Evolutionary conservation across 2,797 vertebrate genomes (phyloP), one percentile per base, ranked within the genome.

Genomic region (Acanthurus tractus): DNA sequence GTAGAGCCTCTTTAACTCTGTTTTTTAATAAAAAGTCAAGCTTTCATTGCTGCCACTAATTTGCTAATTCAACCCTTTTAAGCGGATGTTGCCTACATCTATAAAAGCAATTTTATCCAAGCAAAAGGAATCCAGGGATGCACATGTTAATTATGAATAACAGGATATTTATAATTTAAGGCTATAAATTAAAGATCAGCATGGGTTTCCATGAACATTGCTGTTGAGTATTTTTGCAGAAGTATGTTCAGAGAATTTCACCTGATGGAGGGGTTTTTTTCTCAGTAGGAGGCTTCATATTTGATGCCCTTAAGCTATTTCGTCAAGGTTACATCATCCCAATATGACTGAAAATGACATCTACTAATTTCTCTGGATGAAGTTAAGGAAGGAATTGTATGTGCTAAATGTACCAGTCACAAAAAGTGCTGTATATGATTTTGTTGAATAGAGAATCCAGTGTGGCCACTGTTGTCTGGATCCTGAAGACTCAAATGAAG

Each of bases 271-370:
- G 68, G 58, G 15, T 56, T 17, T 40, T 49, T 86, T 57, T 63
- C 44, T 70, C 53, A 36, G 23, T 3, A 2, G 55, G 64, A 42
- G 13, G 2, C 66, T 50, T 70, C 38, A 15, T 2, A 36, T 74
- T 64, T 74, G 7, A 45, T 1, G 5, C 22, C 1, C 2, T 50
- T 77, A 15, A 11, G 25, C 38, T 42, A 22, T 83, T 84, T 86
- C 73, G 65, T 57, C 29, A 34, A 23, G 14, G 44, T 88, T 89
- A 85, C 78, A 81, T 87, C 70, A 77, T 53, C 18, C 45, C 17
- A 61, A 6, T 46, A 18, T 8, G 36, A 71, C 64, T 40, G 54
- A 20, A 12, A 8, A 11, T 38, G 17, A 46, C 46, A 70, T 65
- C 9, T 25, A 10, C 2, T 73, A 57, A 42, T 63, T 81, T 25